Base-by-base conservation (phyloP, 2,888 invertebrate species). In the Scaptomyza parva region DNA sequence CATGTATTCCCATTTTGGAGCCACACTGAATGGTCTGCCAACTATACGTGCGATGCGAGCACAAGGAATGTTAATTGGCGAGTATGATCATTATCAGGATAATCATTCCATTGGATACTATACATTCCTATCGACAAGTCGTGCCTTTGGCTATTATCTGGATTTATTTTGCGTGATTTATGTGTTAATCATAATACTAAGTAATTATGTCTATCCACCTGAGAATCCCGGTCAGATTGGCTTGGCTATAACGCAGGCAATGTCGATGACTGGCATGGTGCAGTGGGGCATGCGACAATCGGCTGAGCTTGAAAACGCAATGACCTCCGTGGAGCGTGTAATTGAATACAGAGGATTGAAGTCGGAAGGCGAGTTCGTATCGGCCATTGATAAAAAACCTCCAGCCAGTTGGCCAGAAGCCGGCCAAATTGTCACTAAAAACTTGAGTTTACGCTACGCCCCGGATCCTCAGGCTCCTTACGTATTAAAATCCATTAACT, bases 131-230 rank as follows among this genome's bases (percentile, higher is more conserved):
- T 94, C 96, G 0, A 96, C 97, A 9, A 96, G 97, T 18, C 94
- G 98, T 60, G 98, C 99, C 76, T 98, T 99, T 88, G 98, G 98
- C 0, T 96, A 98, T 87, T 97, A 97, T 94, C 92, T 99, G 81
- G 99, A 99, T 90, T 93, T 97, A 67, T 94, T 97, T 55, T 98
- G 98, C 88, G 94, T 97, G 0, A 76, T 96, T 3, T 99, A 98
- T 92, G 96, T 99, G 59, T 94, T 95, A 0, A 91, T 96, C 45
- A 97, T 98, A 0, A 96, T 98, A 0, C 92, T 97, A 80, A 96
- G 96, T 84, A 96, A 96, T 85, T 97, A 97, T 91, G 94, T 98
- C 39, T 90, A 96, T 1, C 92, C 95, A 30, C 93, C 94, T 40
- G 92, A 93, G 92, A 92, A 93, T 73, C 95, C 95, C 14, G 96